These are phyloP conservation scores for Pseudachorutes palmiensis DNA, from an alignment of 1,140 invertebrate genomes.

Conservation along the genomic window DNA sequence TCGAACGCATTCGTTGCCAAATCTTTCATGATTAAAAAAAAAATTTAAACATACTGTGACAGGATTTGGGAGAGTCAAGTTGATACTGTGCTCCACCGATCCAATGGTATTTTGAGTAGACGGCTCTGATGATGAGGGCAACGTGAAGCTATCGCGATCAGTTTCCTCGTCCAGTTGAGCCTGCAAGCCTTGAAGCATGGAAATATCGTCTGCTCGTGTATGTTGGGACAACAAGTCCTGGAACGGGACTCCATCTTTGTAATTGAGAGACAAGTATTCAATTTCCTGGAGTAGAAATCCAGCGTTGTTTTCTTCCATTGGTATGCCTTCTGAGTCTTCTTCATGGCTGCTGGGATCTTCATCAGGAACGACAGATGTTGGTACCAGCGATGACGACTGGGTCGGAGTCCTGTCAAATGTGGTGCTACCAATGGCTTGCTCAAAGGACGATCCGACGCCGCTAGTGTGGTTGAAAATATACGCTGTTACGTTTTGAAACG, in stretches of 20 bases:
- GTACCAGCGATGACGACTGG: neutral
- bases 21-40: neutral
- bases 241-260: neutral
- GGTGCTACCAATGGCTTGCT: slow-evolving; percentile 3
- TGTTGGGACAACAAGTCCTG: neutral
- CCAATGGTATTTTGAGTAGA: too few relatives aligned
- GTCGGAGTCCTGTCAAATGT: neutral
- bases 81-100: too few relatives aligned
- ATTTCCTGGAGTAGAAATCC: neutral
- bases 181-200: neutral
- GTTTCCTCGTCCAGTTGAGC: neutral
- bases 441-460: neutral
- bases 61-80: neutral
- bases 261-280: neutral
- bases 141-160: neutral
- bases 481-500: slow-evolving; percentile 34
- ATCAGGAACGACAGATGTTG: neutral
- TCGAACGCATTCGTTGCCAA: neutral
- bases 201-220: neutral
- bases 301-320: too few relatives aligned
- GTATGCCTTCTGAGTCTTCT: neutral
- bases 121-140: too few relatives aligned
- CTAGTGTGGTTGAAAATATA: slow-evolving; percentile 29
- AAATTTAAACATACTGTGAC: neutral
- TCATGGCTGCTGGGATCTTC: neutral